These are phyloP conservation scores for Panagrolaimus sp. DNA, from an alignment of 1,140 invertebrate genomes.

Conservation along the genomic window DNA sequence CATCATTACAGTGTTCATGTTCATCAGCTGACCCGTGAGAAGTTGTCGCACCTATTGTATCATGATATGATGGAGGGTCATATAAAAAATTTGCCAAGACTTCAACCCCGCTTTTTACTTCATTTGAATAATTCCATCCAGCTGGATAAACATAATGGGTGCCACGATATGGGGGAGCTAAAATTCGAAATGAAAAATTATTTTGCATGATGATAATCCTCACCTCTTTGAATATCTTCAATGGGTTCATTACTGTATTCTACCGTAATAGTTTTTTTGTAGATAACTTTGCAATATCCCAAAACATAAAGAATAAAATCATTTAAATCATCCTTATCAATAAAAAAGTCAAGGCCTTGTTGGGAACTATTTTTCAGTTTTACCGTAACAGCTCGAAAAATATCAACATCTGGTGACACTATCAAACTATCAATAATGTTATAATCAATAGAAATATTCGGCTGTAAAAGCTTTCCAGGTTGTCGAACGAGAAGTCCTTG, in stretches of 20 bases:
- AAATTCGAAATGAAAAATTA: background rate
- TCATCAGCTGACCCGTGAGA: too few relatives aligned
- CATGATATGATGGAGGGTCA: slow-evolving; percentile 23
- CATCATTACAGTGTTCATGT: slow-evolving; percentile 11
- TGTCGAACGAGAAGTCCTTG: slow-evolving; percentile 25
- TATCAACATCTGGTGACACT: background rate
- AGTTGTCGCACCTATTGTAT: slow-evolving; percentile 19
- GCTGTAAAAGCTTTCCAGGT: slow-evolving; percentile 17
- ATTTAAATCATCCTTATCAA: slow-evolving; percentile 21
- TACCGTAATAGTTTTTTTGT: slow-evolving; percentile 1
- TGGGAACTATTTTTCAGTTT: slow-evolving; percentile 11
- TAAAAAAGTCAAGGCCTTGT: slow-evolving; percentile 21
- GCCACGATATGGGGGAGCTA: slow-evolving; percentile 19
- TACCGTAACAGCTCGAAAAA: background rate
- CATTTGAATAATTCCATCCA: slow-evolving; percentile 25
- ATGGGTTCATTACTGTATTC: background rate
- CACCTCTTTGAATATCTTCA: background rate
- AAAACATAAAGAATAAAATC: slow-evolving; percentile 17
- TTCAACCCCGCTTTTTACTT: slow-evolving; percentile 17
- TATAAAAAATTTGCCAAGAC: slow-evolving; percentile 15
- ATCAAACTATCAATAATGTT: slow-evolving; percentile 16
- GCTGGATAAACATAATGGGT: slow-evolving; percentile 26
- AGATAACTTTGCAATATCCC: slow-evolving; percentile 17
- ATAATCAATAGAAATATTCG: slow-evolving; percentile 24
- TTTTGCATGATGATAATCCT: background rate